Percentiles rank a stretch among this genome's conserved stretches.
Conservation (phyloP, 1,140 invertebrate species). For the Temnothorax curvispinosus region DNA sequence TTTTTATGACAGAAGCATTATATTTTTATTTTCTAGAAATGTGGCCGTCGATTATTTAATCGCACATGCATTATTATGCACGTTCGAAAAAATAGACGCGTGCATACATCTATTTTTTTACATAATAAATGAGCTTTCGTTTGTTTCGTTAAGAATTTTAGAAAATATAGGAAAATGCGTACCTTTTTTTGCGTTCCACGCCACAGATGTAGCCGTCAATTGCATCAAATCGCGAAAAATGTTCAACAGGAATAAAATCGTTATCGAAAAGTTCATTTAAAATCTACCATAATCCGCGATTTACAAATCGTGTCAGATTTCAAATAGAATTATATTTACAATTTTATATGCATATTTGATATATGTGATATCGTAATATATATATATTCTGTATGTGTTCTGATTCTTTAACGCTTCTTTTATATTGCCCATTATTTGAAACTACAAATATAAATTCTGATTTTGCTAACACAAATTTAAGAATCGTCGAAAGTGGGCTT, state of each 20-base stretch:
- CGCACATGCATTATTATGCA: not conserved
- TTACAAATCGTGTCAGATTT: not conserved
- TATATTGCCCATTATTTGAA: not conserved
- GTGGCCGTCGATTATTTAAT: conserved; percentile 19
- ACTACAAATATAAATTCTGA: not conserved
- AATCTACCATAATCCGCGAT: not conserved
- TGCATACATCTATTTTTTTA: not conserved
- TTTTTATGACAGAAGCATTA: conserved; percentile 29
- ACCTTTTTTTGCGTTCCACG: not conserved
- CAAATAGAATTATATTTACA: not conserved
- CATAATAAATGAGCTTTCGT: not conserved
- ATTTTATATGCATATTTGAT: not conserved
- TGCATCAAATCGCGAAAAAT: not conserved
- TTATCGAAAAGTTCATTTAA: not conserved
- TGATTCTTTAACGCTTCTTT: not conserved
- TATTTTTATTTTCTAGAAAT: conserved; percentile 25
- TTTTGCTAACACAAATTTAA: not conserved
- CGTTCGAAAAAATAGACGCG: not conserved
- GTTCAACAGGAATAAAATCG: not conserved
- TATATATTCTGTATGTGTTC: not conserved
- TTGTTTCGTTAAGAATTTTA: not conserved
- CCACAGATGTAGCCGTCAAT: not conserved
- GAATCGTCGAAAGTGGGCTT: not conserved
- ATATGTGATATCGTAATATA: not conserved
- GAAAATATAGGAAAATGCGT: not conserved